Conservation (phyloP, 2,113 vertebrate species). For the Corapipo altera region DNA sequence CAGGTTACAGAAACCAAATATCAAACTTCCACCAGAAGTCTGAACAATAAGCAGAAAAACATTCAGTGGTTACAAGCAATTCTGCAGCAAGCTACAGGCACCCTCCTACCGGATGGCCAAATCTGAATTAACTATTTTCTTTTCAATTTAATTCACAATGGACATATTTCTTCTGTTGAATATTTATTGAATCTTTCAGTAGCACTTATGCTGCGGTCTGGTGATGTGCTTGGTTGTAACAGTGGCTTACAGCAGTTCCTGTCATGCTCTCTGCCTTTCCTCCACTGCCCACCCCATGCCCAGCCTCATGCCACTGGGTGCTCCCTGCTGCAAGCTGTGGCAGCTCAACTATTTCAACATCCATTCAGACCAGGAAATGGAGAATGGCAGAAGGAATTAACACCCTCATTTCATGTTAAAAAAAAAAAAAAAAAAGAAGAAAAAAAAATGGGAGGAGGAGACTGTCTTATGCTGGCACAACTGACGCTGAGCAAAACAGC, state of each 20-base stretch:
- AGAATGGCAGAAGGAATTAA: slow-evolving; percentile 22
- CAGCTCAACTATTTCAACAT: slow-evolving; percentile 51
- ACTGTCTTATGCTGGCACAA: background rate
- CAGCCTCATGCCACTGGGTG: background rate
- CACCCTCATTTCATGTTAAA: background rate
- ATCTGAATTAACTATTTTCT: background rate
- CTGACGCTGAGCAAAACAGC: background rate
- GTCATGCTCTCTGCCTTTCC: background rate
- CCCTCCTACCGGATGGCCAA: background rate
- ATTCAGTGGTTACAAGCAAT: background rate
- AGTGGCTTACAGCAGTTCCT: background rate
- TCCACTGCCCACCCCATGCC: background rate
- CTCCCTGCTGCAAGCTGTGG: slow-evolving; percentile 20
- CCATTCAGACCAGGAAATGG: slow-evolving; percentile 9
- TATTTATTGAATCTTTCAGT: slow-evolving; percentile 13
- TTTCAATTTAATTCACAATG: background rate
- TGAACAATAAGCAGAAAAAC: background rate
- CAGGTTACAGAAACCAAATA: background rate
- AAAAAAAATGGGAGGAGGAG: background rate
- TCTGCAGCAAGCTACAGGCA: background rate
- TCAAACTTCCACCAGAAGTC: background rate
- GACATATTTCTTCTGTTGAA: background rate
- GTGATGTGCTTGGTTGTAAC: background rate
- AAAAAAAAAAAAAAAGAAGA: too few relatives aligned
- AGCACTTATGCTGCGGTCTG: background rate